A percentile compares a stretch with the other conserved stretches of the same genome.
These are phyloP conservation scores for Pterocles burchelli DNA, from an alignment of 2,113 vertebrate species.

Conservation along the genomic window DNA sequence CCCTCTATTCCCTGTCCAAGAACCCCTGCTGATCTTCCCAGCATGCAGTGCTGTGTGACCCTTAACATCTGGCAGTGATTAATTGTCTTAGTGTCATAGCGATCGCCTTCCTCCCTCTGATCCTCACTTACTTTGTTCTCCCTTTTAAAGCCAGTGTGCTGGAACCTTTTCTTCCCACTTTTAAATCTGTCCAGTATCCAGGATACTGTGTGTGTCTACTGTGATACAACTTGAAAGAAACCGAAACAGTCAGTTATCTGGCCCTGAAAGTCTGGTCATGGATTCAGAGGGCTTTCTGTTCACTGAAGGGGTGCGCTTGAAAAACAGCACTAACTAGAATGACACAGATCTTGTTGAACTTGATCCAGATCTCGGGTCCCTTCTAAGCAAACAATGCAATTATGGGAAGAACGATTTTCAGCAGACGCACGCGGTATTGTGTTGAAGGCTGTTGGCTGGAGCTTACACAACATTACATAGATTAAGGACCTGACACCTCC, in stretches of 20 bases:
- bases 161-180: slow-evolving; percentile 70
- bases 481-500: slow-evolving; percentile 27
- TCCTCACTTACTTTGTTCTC: slow-evolving; percentile 78
- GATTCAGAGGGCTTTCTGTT: slow-evolving; percentile 69
- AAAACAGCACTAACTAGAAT: slow-evolving; percentile 58
- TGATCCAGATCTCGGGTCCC: slow-evolving; percentile 53
- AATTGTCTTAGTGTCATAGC: slow-evolving; percentile 77
- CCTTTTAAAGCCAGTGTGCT: slow-evolving; percentile 74
- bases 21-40: slow-evolving; percentile 74
- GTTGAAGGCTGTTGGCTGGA: slow-evolving; percentile 18
- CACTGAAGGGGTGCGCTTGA: slow-evolving; percentile 60
- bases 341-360: slow-evolving; percentile 67
- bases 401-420: slow-evolving; percentile 12
- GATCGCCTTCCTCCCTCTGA: slow-evolving; percentile 78
- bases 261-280: slow-evolving; percentile 70
- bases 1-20: slow-evolving; percentile 63
- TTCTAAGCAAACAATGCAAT: slow-evolving; percentile 59
- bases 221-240: slow-evolving; percentile 77
- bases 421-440: neutral
- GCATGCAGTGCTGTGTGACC: slow-evolving; percentile 75
- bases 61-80: slow-evolving; percentile 81
- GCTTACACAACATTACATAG: neutral
- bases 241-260: slow-evolving; percentile 74
- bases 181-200: slow-evolving; percentile 75
- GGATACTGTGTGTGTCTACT: slow-evolving; percentile 76